These are phyloP conservation scores for Druon quercuslanigerum DNA, from an alignment of 1,140 invertebrate genomes.

Conservation along the genomic window DNA sequence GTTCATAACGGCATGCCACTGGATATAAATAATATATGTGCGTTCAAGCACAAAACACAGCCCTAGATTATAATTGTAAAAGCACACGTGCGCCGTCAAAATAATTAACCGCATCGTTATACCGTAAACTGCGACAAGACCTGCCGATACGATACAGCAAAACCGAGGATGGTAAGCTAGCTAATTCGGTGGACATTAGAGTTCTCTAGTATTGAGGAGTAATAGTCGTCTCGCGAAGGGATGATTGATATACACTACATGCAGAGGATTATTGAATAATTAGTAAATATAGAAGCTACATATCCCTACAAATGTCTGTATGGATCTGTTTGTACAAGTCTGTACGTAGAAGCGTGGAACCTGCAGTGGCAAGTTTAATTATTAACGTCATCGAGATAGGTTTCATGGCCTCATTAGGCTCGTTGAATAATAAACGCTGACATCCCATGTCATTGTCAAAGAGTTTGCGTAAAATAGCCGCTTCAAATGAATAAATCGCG, in stretches of 20 bases:
- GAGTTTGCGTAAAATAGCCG: slow-evolving; percentile 52
- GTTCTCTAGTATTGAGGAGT: no score
- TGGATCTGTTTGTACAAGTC: not conserved
- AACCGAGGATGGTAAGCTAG: no score
- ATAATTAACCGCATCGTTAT: slow-evolving; percentile 9
- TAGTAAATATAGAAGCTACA: not conserved
- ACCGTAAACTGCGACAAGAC: slow-evolving; percentile 8
- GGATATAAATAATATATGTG: slow-evolving; percentile 7
- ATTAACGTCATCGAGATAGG: slow-evolving; percentile 57
- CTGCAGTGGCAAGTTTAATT: slow-evolving; percentile 58
- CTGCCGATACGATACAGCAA: no score
- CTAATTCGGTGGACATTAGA: no score
- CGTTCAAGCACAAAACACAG: not conserved
- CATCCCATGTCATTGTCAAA: slow-evolving; percentile 51
- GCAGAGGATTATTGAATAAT: not conserved
- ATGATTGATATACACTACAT: not conserved
- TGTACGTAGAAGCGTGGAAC: not conserved
- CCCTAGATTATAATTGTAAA: slow-evolving; percentile 7
- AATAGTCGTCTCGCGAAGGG: not conserved
- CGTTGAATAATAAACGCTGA: slow-evolving; percentile 66
- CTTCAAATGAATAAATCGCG: slow-evolving; percentile 20
- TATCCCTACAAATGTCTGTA: no score
- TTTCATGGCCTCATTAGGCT: slow-evolving; percentile 62
- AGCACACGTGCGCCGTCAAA: slow-evolving; percentile 24
- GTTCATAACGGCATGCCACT: slow-evolving; percentile 34